phyloP scores from a whole-genome alignment of 2,888 invertebrate species.

The Calameuta pallipes region DNA sequence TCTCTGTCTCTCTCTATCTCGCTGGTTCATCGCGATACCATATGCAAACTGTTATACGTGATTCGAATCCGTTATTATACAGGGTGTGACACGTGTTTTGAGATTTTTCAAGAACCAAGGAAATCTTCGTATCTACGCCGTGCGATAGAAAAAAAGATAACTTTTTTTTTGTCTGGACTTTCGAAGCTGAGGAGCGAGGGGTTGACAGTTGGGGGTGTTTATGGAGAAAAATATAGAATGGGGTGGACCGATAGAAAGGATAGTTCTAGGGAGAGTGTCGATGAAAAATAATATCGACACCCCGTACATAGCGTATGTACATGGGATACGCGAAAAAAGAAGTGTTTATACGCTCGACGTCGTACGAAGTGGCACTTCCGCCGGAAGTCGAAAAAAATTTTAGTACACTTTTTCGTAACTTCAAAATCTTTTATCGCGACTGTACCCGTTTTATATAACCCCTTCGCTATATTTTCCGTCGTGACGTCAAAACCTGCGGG shows the following conservation, averaged over 20 bases:
- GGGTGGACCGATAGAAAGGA: not conserved
- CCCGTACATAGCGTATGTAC: not conserved
- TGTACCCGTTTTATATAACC: not conserved
- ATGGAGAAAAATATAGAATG: not conserved
- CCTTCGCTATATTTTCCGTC: not conserved
- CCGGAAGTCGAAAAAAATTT: not conserved
- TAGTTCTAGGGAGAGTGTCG: not conserved
- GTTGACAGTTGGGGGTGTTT: not conserved
- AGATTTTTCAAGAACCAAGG: not conserved
- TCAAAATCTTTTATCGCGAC: not conserved
- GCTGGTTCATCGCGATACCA: not conserved
- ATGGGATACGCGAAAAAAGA: not conserved
- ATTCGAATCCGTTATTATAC: not conserved
- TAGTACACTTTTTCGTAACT: not conserved
- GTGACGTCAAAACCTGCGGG: conserved; percentile 17
- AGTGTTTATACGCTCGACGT: not conserved
- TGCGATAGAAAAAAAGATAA: not conserved
- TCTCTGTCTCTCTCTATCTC: not conserved
- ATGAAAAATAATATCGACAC: conserved; percentile 2
- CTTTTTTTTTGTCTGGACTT: not conserved
- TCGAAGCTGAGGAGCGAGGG: not conserved
- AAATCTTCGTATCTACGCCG: not conserved
- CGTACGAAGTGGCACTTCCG: not conserved
- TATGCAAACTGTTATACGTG: conserved; percentile 6
- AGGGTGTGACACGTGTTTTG: not conserved